A percentile compares a stretch with the other conserved stretches of the same genome.
These are phyloP conservation scores for Pemphigus obesinymphae DNA, from an alignment of 1,140 invertebrate species.

Conservation along the genomic window DNA sequence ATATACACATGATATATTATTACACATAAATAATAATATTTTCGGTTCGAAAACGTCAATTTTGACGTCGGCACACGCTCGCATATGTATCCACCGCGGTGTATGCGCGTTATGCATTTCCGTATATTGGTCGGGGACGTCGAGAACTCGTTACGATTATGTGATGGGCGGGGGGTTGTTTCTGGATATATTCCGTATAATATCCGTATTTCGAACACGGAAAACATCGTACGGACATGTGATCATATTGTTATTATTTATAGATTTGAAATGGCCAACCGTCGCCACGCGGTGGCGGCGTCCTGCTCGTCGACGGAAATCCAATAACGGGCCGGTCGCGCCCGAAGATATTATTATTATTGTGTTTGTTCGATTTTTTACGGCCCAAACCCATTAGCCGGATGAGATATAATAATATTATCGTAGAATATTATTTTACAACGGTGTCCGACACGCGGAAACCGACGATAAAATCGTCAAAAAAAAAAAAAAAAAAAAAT, in stretches of 20 bases:
- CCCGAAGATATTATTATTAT: no score
- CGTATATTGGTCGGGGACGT: not conserved
- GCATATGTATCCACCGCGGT: not conserved
- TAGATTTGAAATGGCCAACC: no score
- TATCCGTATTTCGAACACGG: not conserved
- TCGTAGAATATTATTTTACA: no score
- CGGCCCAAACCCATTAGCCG: slow-evolving; percentile 7
- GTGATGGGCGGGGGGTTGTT: no score
- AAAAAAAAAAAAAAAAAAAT: not conserved
- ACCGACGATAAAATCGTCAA: slow-evolving; percentile 23
- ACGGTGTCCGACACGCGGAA: not conserved
- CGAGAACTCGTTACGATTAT: slow-evolving; percentile 1
- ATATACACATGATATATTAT: not conserved
- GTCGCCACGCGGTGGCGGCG: not conserved
- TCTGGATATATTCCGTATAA: not conserved
- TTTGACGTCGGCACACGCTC: not conserved
- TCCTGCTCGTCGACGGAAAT: not conserved
- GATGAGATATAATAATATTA: not conserved
- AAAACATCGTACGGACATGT: no score
- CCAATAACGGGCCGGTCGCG: not conserved
- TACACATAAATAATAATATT: not conserved
- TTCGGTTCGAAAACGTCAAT: slow-evolving; percentile 21
- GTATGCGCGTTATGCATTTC: slow-evolving; percentile 1
- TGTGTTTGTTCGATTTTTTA: slow-evolving; percentile 20
- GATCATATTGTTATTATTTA: no score